Evolutionary conservation across 2,888 invertebrate genomes (phyloP).

Genomic region (Drepanosiphum platanoidis): DNA sequence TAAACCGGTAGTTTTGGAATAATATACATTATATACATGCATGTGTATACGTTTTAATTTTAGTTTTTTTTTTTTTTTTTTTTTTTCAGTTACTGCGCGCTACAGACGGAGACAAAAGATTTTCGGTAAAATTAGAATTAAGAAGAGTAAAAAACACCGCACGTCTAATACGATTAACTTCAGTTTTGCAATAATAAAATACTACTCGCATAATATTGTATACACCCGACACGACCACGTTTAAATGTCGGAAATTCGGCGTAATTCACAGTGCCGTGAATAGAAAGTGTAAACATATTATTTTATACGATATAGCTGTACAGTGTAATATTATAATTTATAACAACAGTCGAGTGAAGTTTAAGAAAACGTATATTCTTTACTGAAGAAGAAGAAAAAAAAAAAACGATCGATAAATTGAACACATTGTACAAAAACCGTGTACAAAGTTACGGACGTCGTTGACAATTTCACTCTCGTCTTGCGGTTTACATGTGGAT

Average conservation of each 20-base stretch:
- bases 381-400: too few relatives aligned
- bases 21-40: slow-evolving; percentile 9
- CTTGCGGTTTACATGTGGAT: not conserved
- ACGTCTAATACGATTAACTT: slow-evolving; percentile 55
- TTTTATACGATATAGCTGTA: too few relatives aligned
- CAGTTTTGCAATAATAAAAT: not conserved
- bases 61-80: not conserved
- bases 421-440: not conserved
- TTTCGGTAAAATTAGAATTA: slow-evolving; percentile 54
- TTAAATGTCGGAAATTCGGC: not conserved
- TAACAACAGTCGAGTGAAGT: too few relatives aligned
- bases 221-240: not conserved
- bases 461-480: not conserved
- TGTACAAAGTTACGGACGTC: not conserved
- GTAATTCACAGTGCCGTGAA: not conserved
- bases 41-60: not conserved
- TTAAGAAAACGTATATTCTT: too few relatives aligned
- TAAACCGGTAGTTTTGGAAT: slow-evolving; percentile 61
- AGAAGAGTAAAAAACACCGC: slow-evolving; percentile 26
- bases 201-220: slow-evolving; percentile 10
- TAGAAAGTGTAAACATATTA: not conserved
- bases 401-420: not conserved
- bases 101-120: slow-evolving; percentile 39
- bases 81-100: not conserved
- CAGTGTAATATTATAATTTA: too few relatives aligned